phyloP scores from a whole-genome alignment of 2,797 vertebrate species.

The Hirundo rustica region DNA sequence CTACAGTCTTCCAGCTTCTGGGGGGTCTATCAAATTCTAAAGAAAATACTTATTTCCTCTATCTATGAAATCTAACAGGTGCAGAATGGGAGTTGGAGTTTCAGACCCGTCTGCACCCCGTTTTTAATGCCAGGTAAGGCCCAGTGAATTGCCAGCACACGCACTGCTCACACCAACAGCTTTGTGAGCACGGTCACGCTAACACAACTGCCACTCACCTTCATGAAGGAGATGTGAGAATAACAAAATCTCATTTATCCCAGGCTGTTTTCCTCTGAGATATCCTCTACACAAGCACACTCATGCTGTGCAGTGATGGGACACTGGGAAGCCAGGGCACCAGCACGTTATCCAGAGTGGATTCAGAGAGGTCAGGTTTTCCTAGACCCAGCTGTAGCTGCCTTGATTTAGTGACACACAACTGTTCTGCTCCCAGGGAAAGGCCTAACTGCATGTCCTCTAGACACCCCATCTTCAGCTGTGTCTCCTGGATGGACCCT shows the following conservation, averaged over 20 bases:
- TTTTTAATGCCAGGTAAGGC: not conserved
- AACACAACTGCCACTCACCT: not conserved
- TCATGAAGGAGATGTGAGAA: not conserved
- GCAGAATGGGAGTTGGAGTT: not conserved
- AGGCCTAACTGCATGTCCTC: not conserved
- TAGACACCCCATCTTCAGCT: not conserved
- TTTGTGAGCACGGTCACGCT: rapidly evolving
- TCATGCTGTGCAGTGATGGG: not conserved
- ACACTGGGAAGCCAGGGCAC: not conserved
- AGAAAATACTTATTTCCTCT: not conserved
- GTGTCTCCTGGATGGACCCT: not conserved
- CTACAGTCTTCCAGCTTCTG: not conserved
- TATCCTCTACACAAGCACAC: rapidly evolving
- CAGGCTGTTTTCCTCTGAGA: not conserved
- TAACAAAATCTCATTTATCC: not conserved
- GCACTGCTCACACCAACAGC: not conserved
- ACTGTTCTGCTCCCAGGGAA: not conserved
- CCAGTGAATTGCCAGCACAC: not conserved
- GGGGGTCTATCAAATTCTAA: not conserved
- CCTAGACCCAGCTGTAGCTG: not conserved
- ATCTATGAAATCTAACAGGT: not conserved
- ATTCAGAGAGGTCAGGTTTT: not conserved
- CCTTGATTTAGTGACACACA: not conserved
- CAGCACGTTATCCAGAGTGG: rapidly evolving
- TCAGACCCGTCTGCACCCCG: rapidly evolving